These are phyloP conservation scores for Cossypha caffra DNA, from an alignment of 2,797 vertebrate species.

Conservation along the genomic window DNA sequence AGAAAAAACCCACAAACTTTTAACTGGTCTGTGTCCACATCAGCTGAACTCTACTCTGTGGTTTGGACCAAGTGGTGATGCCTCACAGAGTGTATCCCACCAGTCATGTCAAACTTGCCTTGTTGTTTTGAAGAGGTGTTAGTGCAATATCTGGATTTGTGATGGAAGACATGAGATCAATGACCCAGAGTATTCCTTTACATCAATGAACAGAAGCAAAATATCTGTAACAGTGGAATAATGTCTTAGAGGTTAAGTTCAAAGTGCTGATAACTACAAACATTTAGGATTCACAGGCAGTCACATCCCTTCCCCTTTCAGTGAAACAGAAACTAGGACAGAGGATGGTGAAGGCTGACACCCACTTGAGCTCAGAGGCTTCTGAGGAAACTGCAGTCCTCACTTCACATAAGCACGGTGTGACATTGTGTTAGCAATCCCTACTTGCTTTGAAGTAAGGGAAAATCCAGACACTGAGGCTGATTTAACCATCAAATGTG, in stretches of 20 bases:
- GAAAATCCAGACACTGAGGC: background rate
- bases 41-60: background rate
- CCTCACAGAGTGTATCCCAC: background rate
- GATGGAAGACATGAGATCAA: background rate
- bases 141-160: background rate
- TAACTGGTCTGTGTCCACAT: background rate
- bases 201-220: background rate
- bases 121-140: background rate
- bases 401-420: fast-evolving
- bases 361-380: background rate
- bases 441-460: background rate
- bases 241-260: background rate
- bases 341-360: background rate
- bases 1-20: background rate
- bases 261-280: background rate
- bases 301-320: background rate
- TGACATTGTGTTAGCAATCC: background rate
- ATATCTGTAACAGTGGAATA: background rate
- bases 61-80: background rate
- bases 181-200: background rate
- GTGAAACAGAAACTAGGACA: background rate
- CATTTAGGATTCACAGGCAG: background rate
- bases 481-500: background rate
- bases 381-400: fast-evolving
- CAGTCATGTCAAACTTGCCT: background rate